Evolutionary conservation across 2,113 vertebrate species (phyloP).

Genomic region (Smithornis capensis): DNA sequence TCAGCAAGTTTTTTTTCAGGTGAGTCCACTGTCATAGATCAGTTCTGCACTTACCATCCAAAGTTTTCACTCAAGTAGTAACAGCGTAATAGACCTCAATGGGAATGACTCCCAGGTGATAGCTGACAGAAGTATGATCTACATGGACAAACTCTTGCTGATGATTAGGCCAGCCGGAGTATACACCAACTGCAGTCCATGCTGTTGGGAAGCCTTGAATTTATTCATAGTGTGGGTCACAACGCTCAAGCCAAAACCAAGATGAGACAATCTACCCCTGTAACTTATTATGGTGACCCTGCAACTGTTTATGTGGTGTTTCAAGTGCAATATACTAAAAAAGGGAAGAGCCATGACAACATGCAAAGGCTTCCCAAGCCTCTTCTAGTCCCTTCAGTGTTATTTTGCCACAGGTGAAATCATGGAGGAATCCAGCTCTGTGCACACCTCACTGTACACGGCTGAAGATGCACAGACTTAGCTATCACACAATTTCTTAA

Average conservation of each 20-base stretch:
- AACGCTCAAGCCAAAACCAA: neutral
- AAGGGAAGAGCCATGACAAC: neutral
- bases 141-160: neutral
- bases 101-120: neutral
- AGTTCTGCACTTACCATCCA: neutral
- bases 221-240: rapidly evolving
- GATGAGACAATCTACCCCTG: rapidly evolving
- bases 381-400: neutral
- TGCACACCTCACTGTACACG: neutral
- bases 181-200: neutral
- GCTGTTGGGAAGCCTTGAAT: neutral
- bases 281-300: rapidly evolving
- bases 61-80: neutral
- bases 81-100: neutral
- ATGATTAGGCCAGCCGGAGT: neutral
- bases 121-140: neutral
- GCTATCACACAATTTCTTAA: neutral
- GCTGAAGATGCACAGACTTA: neutral
- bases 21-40: rapidly evolving
- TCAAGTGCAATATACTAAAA: neutral
- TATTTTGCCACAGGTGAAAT: neutral
- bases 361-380: neutral
- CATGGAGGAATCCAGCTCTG: neutral
- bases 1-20: neutral
- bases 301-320: neutral